Evolutionary conservation across 2,888 invertebrate species (phyloP).

Genomic region (Heteromurus nitidus): DNA sequence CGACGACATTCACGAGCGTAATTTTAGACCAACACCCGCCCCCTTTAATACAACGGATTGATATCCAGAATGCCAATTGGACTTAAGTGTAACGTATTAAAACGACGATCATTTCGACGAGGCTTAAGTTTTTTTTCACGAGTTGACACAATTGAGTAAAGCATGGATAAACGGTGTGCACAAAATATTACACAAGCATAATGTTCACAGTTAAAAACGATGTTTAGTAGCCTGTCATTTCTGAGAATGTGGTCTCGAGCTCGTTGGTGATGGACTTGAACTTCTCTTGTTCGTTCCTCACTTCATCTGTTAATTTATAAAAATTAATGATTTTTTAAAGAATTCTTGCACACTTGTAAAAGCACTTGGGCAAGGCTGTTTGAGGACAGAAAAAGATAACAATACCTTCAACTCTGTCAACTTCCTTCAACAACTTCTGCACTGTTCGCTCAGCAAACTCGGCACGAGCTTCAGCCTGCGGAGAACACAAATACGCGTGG

Average conservation of each 20-base stretch:
- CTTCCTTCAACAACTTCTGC: conserved; percentile 81
- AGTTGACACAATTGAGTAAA: conserved; percentile 5
- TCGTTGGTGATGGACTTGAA: conserved; percentile 99
- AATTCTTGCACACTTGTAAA: background rate
- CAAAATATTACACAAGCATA: conserved; percentile 20
- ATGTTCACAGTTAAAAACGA: background rate
- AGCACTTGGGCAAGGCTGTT: background rate
- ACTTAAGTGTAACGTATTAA: conserved; percentile 44
- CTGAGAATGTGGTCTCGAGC: conserved; percentile 97
- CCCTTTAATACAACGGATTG: conserved; percentile 15
- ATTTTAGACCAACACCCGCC: conserved; percentile 8
- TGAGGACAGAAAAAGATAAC: background rate
- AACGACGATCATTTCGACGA: conserved; percentile 26
- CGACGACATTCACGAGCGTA: too few species aligned
- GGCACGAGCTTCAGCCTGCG: conserved; percentile 80
- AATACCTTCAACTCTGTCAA: conserved; percentile 80
- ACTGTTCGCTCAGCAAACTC: conserved; percentile 81
- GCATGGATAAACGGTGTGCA: conserved; percentile 9
- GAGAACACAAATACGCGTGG: background rate
- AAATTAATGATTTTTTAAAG: conserved; percentile 2
- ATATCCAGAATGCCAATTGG: conserved; percentile 35
- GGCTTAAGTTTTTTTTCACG: background rate
- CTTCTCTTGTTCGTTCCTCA: conserved; percentile 93
- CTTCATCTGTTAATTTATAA: conserved; percentile 83
- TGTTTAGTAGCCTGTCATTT: conserved; percentile 90